These are phyloP conservation scores for Drosophila serrata DNA, from an alignment of 1,140 invertebrate species.

Conservation along the genomic window DNA sequence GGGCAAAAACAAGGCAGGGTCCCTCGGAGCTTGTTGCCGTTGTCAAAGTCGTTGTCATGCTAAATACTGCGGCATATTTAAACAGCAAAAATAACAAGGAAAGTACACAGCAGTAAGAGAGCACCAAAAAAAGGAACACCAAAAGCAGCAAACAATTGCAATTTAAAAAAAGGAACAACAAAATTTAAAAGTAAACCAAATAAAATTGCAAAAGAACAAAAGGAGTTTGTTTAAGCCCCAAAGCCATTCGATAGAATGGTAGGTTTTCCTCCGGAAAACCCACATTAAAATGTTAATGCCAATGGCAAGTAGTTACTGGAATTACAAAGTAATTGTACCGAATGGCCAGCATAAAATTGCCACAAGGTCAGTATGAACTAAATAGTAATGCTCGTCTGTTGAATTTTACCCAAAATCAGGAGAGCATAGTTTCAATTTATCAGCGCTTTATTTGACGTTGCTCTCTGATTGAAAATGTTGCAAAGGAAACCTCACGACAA, in stretches of 20 bases:
- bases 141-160: constrained; percentile 17
- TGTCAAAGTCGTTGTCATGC: constrained; percentile 77
- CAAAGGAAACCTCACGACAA: constrained; percentile 16
- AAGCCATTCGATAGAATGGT: constrained; percentile 7
- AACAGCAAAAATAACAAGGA: constrained; percentile 61
- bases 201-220: constrained; percentile 71
- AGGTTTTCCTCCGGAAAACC: constrained; percentile 6
- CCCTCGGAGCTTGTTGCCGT: constrained; percentile 43
- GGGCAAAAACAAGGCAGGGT: neutral
- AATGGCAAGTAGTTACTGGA: constrained; percentile 60
- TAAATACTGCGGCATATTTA: constrained; percentile 80
- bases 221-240: constrained; percentile 47
- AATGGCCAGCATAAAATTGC: constrained; percentile 22
- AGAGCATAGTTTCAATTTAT: constrained; percentile 10
- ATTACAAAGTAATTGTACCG: constrained; percentile 23
- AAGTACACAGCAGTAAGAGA: constrained; percentile 56
- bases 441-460: constrained; percentile 14
- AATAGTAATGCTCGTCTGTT: neutral
- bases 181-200: constrained; percentile 49
- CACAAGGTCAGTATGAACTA: constrained; percentile 11
- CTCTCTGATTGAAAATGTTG: constrained; percentile 27
- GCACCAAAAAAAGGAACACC: constrained; percentile 32
- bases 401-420: neutral
- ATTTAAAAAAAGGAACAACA: constrained; percentile 9
- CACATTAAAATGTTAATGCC: constrained; percentile 76